Percentiles rank a stretch among this genome's conserved stretches.
These are phyloP conservation scores for Forficula auricularia DNA, from an alignment of 1,140 invertebrate genomes.

Conservation along the genomic window DNA sequence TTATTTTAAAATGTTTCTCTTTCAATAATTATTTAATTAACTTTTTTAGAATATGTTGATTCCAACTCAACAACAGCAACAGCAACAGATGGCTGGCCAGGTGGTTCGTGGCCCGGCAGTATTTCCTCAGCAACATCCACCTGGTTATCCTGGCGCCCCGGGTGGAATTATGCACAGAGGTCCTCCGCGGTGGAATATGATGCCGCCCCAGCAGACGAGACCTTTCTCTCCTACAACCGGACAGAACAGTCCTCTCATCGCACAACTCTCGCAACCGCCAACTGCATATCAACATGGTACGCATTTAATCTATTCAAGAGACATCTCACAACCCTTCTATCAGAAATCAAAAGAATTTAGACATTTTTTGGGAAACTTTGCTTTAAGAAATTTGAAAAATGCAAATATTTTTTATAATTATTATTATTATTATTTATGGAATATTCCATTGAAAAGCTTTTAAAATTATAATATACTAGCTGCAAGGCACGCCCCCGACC, in stretches of 20 bases:
- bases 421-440: too few species aligned
- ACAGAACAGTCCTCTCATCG: conserved; percentile 37
- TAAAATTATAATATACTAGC: too few species aligned
- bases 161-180: conserved; percentile 7
- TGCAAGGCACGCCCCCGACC: too few species aligned
- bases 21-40: too few species aligned
- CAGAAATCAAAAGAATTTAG: too few species aligned
- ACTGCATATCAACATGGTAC: conserved; percentile 25
- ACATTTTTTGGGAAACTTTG: too few species aligned
- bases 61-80: conserved; percentile 4
- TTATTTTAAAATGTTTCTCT: too few species aligned
- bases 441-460: too few species aligned
- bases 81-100: conserved; percentile 8
- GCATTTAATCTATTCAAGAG: conserved; percentile 6
- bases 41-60: not conserved
- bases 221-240: conserved; percentile 26
- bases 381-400: too few species aligned
- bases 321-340: too few species aligned
- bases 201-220: conserved; percentile 9
- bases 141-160: conserved; percentile 6
- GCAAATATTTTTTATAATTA: too few species aligned
- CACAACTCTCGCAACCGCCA: conserved; percentile 48
- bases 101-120: conserved; percentile 5
- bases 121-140: conserved; percentile 11
- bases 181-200: conserved; percentile 12